These are phyloP conservation scores for Reinhardtius hippoglossoides DNA, from an alignment of 2,113 vertebrate genomes.

Conservation along the genomic window DNA sequence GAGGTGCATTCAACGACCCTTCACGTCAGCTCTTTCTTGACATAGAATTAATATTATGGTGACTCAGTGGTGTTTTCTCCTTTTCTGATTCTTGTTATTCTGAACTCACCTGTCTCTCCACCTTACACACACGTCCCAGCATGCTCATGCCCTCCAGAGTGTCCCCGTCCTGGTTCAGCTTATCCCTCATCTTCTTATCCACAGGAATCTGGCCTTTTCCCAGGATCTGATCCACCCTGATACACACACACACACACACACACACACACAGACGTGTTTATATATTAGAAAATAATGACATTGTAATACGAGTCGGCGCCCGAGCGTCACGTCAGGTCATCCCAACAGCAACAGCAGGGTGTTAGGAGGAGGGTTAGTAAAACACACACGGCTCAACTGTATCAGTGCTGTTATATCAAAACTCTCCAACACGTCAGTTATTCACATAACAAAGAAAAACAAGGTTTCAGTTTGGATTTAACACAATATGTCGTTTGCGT, in stretches of 20 bases:
- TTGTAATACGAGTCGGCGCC: constrained; percentile 7
- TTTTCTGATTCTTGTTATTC: neutral
- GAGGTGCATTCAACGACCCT: too few relatives aligned
- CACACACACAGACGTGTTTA: constrained; percentile 33
- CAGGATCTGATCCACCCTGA: constrained; percentile 97
- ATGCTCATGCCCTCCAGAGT: constrained; percentile 93
- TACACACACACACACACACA: constrained; percentile 37
- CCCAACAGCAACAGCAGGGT: constrained; percentile 42
- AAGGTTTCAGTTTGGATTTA: neutral
- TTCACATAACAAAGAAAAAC: constrained; percentile 1
- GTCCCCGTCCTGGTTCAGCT: constrained; percentile 91
- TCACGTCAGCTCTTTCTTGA: too few relatives aligned
- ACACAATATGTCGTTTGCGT: neutral
- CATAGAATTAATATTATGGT: too few relatives aligned
- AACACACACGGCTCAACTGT: constrained; percentile 19
- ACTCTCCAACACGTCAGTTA: neutral
- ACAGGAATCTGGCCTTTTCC: constrained; percentile 95
- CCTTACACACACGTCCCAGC: constrained; percentile 97
- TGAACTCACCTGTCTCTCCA: constrained; percentile 94
- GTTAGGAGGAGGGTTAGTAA: constrained; percentile 46
- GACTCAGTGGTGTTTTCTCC: too few relatives aligned
- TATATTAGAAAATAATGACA: constrained; percentile 5
- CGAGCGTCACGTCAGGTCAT: constrained; percentile 31
- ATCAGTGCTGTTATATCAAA: neutral
- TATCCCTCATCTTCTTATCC: constrained; percentile 93